Evolutionary conservation across 2,797 vertebrate species (phyloP).

Genomic region (Coranthus polyacanthus): DNA sequence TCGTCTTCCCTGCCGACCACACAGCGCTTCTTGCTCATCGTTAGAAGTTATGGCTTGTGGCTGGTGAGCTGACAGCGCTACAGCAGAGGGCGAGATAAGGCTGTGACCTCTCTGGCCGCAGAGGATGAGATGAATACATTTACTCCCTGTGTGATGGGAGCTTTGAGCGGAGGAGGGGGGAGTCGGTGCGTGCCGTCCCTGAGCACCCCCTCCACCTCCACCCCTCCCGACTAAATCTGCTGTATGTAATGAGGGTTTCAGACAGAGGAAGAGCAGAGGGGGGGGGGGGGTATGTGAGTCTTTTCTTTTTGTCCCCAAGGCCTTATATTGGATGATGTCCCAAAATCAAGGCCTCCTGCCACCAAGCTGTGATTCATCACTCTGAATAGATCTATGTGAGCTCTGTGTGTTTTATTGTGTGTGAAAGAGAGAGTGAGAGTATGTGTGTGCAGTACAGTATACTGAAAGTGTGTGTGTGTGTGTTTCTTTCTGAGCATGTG

Average conservation of each 20-base stretch:
- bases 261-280: constrained; percentile 29
- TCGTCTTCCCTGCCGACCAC: constrained; percentile 33
- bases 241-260: constrained; percentile 71
- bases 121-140: constrained; percentile 83
- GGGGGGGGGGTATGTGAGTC: constrained; percentile 12
- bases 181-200: constrained; percentile 37
- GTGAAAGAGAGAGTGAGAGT: constrained; percentile 24
- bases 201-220: constrained; percentile 32
- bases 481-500: no score
- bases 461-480: constrained; percentile 6
- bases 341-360: constrained; percentile 76
- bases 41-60: constrained; percentile 83
- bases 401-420: constrained; percentile 7
- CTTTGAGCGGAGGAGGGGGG: constrained; percentile 19
- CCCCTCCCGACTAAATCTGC: constrained; percentile 69
- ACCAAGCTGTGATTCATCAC: constrained; percentile 75
- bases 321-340: constrained; percentile 78
- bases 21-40: constrained; percentile 36
- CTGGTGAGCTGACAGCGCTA: constrained; percentile 81
- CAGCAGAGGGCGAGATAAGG: constrained; percentile 83
- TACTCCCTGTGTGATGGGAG: constrained; percentile 74
- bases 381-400: constrained; percentile 27
- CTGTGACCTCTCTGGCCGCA: constrained; percentile 76
- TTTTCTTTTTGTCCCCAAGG: constrained; percentile 71
- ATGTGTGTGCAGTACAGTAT: background rate